A percentile compares a stretch with the other conserved stretches of the same genome.
Conservation (phyloP, 2,113 vertebrate genomes). For the Boulengeromyrus knoepffleri region DNA sequence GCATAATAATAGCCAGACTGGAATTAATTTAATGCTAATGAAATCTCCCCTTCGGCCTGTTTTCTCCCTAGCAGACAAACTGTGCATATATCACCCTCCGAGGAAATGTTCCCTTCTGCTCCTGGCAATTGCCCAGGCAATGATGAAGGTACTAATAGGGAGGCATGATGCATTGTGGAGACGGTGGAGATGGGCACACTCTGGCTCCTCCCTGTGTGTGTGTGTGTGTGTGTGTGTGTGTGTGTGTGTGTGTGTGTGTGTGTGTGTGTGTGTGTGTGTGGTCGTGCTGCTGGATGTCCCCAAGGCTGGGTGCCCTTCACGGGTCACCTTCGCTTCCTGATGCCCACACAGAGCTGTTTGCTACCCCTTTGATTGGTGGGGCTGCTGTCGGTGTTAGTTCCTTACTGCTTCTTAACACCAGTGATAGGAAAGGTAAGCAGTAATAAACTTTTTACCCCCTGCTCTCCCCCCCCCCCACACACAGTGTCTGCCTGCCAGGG, state of each 20-base stretch:
- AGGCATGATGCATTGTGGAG: background rate
- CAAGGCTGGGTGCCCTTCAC: background rate
- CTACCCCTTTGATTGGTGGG: background rate
- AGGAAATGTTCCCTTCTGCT: background rate
- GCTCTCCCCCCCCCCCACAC: background rate
- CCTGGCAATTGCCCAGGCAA: background rate
- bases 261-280: background rate
- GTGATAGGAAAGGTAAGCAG: background rate
- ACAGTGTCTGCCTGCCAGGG: background rate
- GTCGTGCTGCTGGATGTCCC: background rate
- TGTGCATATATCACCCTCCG: background rate
- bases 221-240: background rate
- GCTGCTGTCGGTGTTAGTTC: background rate
- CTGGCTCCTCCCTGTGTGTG: background rate
- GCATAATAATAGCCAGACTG: conserved; percentile 5
- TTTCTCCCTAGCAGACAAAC: background rate
- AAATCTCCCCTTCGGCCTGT: conserved; percentile 5
- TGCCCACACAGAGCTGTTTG: background rate
- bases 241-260: background rate
- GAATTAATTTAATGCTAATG: conserved; percentile 13
- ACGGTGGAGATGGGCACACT: background rate
- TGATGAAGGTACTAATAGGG: background rate
- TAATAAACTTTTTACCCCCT: background rate
- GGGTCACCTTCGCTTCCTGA: background rate
- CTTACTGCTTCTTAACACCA: background rate